Conservation (phyloP, 92 coral and sea anemone species). For the Chrysogorgia sp. region DNA sequence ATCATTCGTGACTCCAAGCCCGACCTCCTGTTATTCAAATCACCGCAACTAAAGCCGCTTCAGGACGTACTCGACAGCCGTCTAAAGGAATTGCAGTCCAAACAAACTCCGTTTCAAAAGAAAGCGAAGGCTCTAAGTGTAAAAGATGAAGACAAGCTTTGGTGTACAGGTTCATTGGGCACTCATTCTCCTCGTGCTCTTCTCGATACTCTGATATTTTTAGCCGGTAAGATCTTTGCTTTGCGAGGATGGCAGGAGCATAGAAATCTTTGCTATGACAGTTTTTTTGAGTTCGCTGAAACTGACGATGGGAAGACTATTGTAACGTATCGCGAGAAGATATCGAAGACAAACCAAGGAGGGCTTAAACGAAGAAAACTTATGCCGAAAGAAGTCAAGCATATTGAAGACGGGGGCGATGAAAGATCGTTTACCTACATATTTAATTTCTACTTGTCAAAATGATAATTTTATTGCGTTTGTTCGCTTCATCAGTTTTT, state of each 20-base stretch:
- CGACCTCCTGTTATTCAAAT: background rate
- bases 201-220: slow-evolving; percentile 19
- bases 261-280: background rate
- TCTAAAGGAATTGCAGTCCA: background rate
- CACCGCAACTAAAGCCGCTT: slow-evolving; percentile 4
- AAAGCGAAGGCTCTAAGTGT: background rate
- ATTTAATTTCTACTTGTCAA: slow-evolving; percentile 20
- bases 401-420: slow-evolving; percentile 8
- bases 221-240: slow-evolving; percentile 26
- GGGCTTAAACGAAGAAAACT: slow-evolving; percentile 1
- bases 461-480: background rate
- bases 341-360: slow-evolving; percentile 2
- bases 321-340: slow-evolving; percentile 13
- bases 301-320: slow-evolving; percentile 6
- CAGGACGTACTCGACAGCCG: slow-evolving; percentile 2
- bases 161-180: slow-evolving; percentile 9
- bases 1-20: slow-evolving; percentile 1
- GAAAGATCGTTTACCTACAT: background rate
- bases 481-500: too few relatives aligned
- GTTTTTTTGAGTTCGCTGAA: background rate
- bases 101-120: slow-evolving; percentile 8
- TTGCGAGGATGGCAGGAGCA: slow-evolving; percentile 37
- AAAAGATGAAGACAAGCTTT: slow-evolving; percentile 12
- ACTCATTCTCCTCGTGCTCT: background rate
- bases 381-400: slow-evolving; percentile 7